Percentiles rank a stretch among this genome's conserved stretches.
phyloP scores from a whole-genome alignment of 2,113 vertebrate species.

The Baryphthengus martii region DNA sequence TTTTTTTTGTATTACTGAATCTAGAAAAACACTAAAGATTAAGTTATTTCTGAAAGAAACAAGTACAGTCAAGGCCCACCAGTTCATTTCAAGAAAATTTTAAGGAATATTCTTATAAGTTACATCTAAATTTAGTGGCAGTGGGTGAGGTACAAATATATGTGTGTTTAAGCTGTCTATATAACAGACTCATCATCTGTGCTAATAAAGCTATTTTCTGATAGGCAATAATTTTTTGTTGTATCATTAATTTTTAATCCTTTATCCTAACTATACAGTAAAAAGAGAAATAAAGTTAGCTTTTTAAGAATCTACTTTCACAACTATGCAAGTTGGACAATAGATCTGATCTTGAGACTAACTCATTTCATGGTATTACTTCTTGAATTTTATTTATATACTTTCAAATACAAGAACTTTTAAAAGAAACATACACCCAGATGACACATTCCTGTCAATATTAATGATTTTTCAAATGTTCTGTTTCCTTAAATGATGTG shows the following conservation, averaged over 20 bases:
- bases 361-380: background rate
- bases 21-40: background rate
- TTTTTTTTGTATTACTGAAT: constrained; percentile 45
- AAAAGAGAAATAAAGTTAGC: background rate
- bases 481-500: background rate
- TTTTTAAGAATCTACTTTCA: background rate
- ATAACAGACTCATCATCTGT: background rate
- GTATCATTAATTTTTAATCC: background rate
- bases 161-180: background rate
- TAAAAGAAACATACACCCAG: background rate
- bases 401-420: background rate
- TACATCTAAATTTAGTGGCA: background rate
- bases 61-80: constrained; percentile 67
- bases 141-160: background rate
- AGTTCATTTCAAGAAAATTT: constrained; percentile 17
- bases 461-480: background rate
- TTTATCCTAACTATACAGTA: background rate
- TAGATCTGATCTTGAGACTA: background rate
- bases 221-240: background rate
- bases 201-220: background rate
- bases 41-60: constrained; percentile 65
- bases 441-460: background rate
- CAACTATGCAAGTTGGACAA: background rate
- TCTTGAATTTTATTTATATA: background rate
- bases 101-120: background rate